These are phyloP conservation scores for Collichthys lucidus DNA, from an alignment of 2,113 vertebrate genomes.

Conservation along the genomic window DNA sequence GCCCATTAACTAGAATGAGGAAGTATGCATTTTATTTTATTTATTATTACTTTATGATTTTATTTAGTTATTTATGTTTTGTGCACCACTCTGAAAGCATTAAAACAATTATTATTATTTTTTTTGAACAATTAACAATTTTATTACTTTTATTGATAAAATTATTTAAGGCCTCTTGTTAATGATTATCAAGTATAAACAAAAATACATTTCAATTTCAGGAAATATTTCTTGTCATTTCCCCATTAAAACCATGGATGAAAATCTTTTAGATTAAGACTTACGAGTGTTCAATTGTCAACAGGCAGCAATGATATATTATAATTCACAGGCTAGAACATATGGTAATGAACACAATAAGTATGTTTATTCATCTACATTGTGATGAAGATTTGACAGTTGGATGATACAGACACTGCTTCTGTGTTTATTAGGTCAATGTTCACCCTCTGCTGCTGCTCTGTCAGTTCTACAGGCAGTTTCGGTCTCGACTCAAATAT, in stretches of 20 bases:
- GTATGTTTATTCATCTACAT: neutral
- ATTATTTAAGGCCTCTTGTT: neutral
- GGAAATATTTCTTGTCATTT: neutral
- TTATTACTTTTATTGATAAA: too few species aligned
- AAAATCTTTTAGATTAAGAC: neutral
- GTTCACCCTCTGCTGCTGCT: constrained; percentile 40
- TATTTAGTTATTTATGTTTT: neutral
- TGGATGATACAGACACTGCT: too few species aligned
- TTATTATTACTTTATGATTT: neutral
- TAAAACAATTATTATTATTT: neutral
- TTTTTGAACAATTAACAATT: too few species aligned
- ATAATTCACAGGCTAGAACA: neutral
- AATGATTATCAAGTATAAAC: too few species aligned
- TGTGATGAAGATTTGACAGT: neutral
- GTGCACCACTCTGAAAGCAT: neutral
- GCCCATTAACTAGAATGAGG: neutral
- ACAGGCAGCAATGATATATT: neutral
- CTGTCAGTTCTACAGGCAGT: constrained; percentile 10
- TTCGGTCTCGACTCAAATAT: neutral
- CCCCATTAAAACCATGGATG: neutral
- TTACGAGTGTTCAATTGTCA: neutral
- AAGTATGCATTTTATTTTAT: neutral
- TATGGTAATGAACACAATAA: neutral
- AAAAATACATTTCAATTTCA: neutral
- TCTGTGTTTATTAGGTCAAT: neutral